These are phyloP conservation scores for Steinernema hermaphroditum DNA, from an alignment of 2,888 invertebrate species.

Conservation along the genomic window DNA sequence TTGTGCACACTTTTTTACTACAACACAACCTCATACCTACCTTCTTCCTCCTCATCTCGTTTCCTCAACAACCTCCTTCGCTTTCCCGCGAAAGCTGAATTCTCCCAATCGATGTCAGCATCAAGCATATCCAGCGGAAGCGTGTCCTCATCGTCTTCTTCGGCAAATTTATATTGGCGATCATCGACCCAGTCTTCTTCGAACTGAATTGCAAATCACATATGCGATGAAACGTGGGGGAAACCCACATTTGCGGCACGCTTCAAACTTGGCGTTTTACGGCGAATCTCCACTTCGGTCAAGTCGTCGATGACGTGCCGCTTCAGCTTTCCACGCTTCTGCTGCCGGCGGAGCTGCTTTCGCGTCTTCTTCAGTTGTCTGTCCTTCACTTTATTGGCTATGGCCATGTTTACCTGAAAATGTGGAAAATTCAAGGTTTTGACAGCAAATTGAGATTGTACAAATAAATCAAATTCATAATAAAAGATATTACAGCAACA, in stretches of 20 bases:
- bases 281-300: not conserved
- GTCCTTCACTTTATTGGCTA: slow-evolving; percentile 11
- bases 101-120: slow-evolving; percentile 58
- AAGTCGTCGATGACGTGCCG: slow-evolving; percentile 23
- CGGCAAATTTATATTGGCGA: slow-evolving; percentile 37
- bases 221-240: not conserved
- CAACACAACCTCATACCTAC: too few relatives aligned
- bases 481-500: too few relatives aligned
- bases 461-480: too few relatives aligned
- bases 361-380: slow-evolving; percentile 15
- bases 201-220: slow-evolving; percentile 26
- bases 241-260: slow-evolving; percentile 33
- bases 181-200: slow-evolving; percentile 43
- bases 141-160: slow-evolving; percentile 49
- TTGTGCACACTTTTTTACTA: too few relatives aligned
- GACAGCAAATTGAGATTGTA: too few relatives aligned
- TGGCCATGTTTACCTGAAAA: not conserved
- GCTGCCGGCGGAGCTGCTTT: slow-evolving; percentile 22
- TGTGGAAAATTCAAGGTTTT: too few relatives aligned
- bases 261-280: slow-evolving; percentile 4
- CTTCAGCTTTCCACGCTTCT: slow-evolving; percentile 28
- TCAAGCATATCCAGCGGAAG: slow-evolving; percentile 61
- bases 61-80: slow-evolving; percentile 29
- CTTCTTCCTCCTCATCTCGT: slow-evolving; percentile 40
- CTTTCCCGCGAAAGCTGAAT: slow-evolving; percentile 46